phyloP scores from a whole-genome alignment of 2,113 vertebrate genomes.

The Mixornis gularis region DNA sequence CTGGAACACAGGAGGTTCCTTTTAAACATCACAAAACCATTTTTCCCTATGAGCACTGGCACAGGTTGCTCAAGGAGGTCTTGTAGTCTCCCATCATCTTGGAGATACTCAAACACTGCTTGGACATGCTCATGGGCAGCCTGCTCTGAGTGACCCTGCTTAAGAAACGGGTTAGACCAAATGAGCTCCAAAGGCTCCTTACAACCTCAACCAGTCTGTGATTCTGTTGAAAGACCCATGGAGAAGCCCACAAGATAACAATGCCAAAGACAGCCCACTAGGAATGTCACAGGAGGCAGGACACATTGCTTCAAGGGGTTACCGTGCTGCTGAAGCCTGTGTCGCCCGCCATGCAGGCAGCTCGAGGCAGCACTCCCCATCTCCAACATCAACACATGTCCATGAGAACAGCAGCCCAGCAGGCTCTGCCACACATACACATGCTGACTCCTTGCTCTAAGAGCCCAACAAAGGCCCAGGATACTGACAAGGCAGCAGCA shows the following conservation, averaged over 20 bases:
- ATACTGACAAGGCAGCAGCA: accelerated
- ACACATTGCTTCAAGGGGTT: not conserved
- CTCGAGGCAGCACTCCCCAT: not conserved
- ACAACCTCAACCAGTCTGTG: not conserved
- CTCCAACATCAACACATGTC: not conserved
- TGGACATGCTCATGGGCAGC: not conserved
- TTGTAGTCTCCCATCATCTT: not conserved
- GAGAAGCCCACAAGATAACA: not conserved
- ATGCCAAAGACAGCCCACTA: not conserved
- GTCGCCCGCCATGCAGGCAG: accelerated
- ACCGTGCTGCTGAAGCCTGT: accelerated
- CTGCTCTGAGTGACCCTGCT: not conserved
- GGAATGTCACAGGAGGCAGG: not conserved
- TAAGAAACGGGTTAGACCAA: not conserved
- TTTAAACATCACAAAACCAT: not conserved
- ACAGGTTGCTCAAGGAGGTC: not conserved
- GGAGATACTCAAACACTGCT: not conserved
- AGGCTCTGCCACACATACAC: not conserved
- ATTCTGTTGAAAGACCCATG: not conserved
- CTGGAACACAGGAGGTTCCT: not conserved
- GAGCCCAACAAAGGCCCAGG: not conserved
- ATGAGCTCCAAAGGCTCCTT: not conserved
- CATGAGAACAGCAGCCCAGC: not conserved
- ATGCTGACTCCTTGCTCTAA: accelerated
- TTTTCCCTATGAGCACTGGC: not conserved